Percentiles rank a stretch among this genome's conserved stretches.
These are phyloP conservation scores for Lithobius niger DNA, from an alignment of 1,140 invertebrate genomes.

Conservation along the genomic window DNA sequence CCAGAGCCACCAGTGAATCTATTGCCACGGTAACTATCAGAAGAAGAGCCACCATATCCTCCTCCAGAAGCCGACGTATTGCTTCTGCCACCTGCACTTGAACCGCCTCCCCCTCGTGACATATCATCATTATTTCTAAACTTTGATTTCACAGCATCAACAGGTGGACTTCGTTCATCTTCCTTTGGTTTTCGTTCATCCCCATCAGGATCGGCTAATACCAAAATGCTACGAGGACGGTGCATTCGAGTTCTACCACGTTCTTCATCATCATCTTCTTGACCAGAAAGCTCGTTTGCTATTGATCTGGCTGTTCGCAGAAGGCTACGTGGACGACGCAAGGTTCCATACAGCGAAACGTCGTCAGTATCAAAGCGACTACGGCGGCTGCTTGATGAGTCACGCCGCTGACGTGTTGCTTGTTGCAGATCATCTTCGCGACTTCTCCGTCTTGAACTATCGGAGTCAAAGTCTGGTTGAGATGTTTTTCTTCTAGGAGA, in stretches of 20 bases:
- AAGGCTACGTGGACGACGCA: background rate
- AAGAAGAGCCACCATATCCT: too few species aligned
- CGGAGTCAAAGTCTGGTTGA: too few species aligned
- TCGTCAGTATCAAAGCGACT: background rate
- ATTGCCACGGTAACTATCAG: too few species aligned
- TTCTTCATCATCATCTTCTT: background rate
- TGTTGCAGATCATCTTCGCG: too few species aligned
- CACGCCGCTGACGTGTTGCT: background rate
- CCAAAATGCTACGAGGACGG: conserved; percentile 2
- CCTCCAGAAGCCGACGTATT: background rate
- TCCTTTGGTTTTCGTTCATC: background rate
- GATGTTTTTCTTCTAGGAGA: too few species aligned
- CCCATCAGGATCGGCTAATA: background rate
- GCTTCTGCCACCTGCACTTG: background rate
- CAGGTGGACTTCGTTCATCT: too few species aligned
- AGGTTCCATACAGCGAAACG: background rate
- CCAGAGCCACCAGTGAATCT: too few species aligned
- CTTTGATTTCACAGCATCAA: too few species aligned
- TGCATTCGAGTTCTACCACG: background rate
- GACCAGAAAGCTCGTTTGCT: background rate
- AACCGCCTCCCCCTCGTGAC: background rate
- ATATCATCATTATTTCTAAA: background rate
- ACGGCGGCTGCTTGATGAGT: background rate
- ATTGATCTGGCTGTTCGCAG: background rate
- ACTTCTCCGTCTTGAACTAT: too few species aligned